A percentile compares a stretch with the other conserved stretches of the same genome.
phyloP scores from a whole-genome alignment of 2,797 vertebrate genomes.

The Calcarius lapponicus region DNA sequence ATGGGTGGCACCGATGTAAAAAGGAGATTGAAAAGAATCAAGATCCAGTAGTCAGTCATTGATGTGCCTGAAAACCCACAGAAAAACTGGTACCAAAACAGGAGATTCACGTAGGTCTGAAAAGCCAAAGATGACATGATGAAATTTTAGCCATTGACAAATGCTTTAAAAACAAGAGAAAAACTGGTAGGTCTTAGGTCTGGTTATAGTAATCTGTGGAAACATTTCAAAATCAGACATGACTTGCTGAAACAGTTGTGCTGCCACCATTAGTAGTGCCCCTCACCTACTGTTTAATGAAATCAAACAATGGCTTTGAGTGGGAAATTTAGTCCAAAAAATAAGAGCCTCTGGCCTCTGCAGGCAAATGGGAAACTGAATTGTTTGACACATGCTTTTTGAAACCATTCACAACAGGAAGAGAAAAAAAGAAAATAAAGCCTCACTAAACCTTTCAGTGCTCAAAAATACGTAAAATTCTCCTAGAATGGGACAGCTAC shows the following conservation, averaged over 20 bases:
- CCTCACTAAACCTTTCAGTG: background rate
- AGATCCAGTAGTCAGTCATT: constrained; percentile 94
- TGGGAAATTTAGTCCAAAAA: background rate
- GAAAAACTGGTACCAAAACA: constrained; percentile 98
- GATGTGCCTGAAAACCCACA: constrained; percentile 95
- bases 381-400: background rate
- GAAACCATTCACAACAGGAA: background rate
- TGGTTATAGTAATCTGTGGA: background rate
- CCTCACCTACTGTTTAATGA: constrained; percentile 15
- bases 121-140: constrained; percentile 26
- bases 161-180: background rate
- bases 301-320: constrained; percentile 30
- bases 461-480: background rate
- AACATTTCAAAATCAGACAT: background rate
- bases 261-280: background rate
- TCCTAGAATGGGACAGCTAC: constrained; percentile 34
- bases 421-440: background rate
- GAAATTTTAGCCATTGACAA: background rate
- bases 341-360: constrained; percentile 2
- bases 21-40: constrained; percentile 96
- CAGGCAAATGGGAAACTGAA: background rate
- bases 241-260: constrained; percentile 15
- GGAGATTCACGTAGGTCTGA: constrained; percentile 93
- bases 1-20: constrained; percentile 92
- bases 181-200: background rate